Evolutionary conservation across 1,140 invertebrate species (phyloP).

Genomic region (Leptopilina boulardi): DNA sequence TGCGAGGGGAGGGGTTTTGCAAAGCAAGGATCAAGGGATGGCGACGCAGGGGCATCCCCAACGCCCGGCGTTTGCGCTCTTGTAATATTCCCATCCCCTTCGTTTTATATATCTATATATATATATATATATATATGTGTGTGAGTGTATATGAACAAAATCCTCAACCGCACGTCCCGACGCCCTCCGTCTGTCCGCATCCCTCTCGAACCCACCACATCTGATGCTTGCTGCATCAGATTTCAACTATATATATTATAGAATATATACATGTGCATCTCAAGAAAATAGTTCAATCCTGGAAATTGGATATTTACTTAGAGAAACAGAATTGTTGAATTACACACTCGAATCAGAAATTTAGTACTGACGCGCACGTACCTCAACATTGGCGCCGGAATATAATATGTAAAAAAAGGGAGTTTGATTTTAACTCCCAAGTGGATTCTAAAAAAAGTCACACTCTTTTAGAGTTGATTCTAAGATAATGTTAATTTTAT

Average conservation of each 20-base stretch:
- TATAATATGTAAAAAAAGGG: no score
- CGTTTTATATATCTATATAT: no score
- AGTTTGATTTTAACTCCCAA: no score
- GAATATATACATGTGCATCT: no score
- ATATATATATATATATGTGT: not conserved
- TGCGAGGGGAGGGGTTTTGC: constrained; percentile 51
- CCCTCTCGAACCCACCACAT: constrained; percentile 12
- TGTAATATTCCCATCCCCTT: constrained; percentile 48
- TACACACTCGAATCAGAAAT: no score
- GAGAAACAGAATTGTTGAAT: no score
- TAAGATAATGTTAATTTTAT: no score
- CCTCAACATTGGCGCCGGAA: no score
- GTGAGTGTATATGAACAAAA: not conserved
- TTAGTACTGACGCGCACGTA: no score
- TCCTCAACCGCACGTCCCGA: constrained; percentile 13
- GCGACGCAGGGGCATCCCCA: constrained; percentile 35
- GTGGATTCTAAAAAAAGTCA: no score
- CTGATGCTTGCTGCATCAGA: not conserved
- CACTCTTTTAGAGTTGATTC: no score
- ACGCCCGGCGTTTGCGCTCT: constrained; percentile 51
- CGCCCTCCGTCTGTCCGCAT: constrained; percentile 8
- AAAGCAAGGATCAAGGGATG: constrained; percentile 36
- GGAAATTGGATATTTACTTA: no score
- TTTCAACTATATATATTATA: not conserved
- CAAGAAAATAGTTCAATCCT: not conserved